Percentiles rank a stretch among this genome's conserved stretches.
Evolutionary conservation across 2,888 invertebrate genomes (phyloP).

Genomic region (Myathropa florea): DNA sequence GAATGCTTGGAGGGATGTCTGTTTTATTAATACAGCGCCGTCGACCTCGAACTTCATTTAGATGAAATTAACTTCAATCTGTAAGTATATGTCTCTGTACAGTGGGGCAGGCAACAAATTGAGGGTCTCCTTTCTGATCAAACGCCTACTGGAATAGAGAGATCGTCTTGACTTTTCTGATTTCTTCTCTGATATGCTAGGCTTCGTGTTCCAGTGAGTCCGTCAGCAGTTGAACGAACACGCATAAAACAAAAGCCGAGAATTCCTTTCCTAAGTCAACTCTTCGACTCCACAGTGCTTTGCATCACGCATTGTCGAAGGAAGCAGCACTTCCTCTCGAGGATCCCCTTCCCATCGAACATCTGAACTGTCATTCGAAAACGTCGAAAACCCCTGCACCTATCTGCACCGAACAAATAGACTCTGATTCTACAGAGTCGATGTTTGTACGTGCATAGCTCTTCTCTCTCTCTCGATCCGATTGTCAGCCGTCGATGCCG

Average conservation of each 20-base stretch:
- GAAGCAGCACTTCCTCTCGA: background rate
- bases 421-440: slow-evolving; percentile 16
- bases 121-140: background rate
- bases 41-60: slow-evolving; percentile 50
- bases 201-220: background rate
- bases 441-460: background rate
- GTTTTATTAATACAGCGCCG: slow-evolving; percentile 44
- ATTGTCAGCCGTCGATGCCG: no score
- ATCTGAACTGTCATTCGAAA: background rate
- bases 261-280: no score
- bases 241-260: background rate
- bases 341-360: background rate
- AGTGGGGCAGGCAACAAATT: slow-evolving; percentile 6
- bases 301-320: no score
- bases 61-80: background rate
- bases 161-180: background rate
- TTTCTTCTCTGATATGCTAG: background rate
- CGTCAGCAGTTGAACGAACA: background rate
- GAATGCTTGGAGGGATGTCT: slow-evolving; percentile 16
- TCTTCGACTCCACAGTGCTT: background rate
- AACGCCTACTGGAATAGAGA: background rate
- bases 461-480: background rate
- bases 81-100: background rate
- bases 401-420: slow-evolving; percentile 10
- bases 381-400: slow-evolving; percentile 3